phyloP scores from a whole-genome alignment of 2,797 vertebrate genomes.

The Benthosema pterotum region DNA sequence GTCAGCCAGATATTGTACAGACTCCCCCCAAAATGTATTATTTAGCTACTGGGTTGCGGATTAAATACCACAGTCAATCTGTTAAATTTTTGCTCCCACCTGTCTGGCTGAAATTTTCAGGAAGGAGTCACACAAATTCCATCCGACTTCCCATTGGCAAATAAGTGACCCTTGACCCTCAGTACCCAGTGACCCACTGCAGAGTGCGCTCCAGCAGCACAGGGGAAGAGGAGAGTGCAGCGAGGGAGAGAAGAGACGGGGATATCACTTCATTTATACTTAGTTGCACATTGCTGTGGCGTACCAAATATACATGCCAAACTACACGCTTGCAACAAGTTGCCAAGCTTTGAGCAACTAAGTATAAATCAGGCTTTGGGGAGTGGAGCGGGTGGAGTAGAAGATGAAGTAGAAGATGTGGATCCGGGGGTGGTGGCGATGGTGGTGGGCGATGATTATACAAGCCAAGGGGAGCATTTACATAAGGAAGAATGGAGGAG shows the following conservation, averaged over 20 bases:
- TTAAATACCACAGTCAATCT: not conserved
- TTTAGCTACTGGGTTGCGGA: not conserved
- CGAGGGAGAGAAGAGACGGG: conserved; percentile 20
- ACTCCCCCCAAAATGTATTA: not conserved
- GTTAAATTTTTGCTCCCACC: conserved; percentile 24
- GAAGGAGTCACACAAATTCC: conserved; percentile 63
- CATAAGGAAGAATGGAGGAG: conserved; percentile 54
- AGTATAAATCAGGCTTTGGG: not conserved
- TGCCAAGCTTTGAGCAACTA: no score
- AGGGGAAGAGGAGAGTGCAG: conserved; percentile 23
- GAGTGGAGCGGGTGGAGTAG: conserved; percentile 6
- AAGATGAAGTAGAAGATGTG: conserved; percentile 8
- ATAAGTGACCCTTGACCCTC: conserved; percentile 58
- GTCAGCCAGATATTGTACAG: conserved; percentile 73
- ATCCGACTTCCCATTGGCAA: conserved; percentile 58
- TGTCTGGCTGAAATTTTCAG: conserved; percentile 76
- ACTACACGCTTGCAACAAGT: no score
- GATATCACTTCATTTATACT: no score
- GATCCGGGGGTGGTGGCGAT: conserved; percentile 22
- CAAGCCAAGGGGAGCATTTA: conserved; percentile 54
- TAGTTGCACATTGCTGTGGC: no score
- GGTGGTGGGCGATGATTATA: conserved; percentile 48
- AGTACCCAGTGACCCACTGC: conserved; percentile 58
- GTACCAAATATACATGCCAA: no score
- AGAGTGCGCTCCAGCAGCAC: conserved; percentile 47